These are phyloP conservation scores for Pangasius djambal DNA, from an alignment of 2,797 vertebrate genomes.

Conservation along the genomic window DNA sequence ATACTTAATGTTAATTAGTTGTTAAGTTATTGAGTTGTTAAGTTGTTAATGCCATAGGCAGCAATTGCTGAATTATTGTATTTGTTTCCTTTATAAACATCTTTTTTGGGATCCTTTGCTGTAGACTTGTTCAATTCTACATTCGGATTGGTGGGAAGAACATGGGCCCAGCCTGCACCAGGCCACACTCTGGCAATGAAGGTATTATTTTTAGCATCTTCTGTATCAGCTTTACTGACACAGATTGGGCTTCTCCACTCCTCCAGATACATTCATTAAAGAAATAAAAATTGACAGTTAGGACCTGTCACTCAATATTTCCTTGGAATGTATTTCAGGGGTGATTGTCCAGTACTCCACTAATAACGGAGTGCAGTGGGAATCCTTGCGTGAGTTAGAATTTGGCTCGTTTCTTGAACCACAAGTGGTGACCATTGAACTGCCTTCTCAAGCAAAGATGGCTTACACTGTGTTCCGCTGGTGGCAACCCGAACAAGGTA, in stretches of 20 bases:
- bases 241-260: background rate
- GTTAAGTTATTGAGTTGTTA: background rate
- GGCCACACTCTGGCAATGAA: conserved; percentile 92
- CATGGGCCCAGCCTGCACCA: conserved; percentile 87
- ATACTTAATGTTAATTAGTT: background rate
- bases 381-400: conserved; percentile 90
- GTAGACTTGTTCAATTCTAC: conserved; percentile 94
- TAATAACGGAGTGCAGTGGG: conserved; percentile 94
- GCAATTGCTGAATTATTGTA: background rate
- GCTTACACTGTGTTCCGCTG: conserved; percentile 91
- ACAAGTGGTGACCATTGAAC: conserved; percentile 92
- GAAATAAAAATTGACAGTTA: background rate
- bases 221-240: background rate
- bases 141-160: conserved; percentile 93
- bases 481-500: conserved; percentile 98
- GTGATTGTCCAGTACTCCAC: conserved; percentile 94
- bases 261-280: background rate
- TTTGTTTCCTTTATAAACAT: background rate
- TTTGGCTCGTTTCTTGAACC: conserved; percentile 93
- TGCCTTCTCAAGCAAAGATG: conserved; percentile 90
- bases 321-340: conserved; percentile 71
- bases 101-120: background rate
- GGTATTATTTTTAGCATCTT: conserved; percentile 72
- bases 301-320: background rate
- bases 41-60: background rate